Conservation (phyloP, 2,113 vertebrate genomes). For the Sylvilagus bachmani region DNA sequence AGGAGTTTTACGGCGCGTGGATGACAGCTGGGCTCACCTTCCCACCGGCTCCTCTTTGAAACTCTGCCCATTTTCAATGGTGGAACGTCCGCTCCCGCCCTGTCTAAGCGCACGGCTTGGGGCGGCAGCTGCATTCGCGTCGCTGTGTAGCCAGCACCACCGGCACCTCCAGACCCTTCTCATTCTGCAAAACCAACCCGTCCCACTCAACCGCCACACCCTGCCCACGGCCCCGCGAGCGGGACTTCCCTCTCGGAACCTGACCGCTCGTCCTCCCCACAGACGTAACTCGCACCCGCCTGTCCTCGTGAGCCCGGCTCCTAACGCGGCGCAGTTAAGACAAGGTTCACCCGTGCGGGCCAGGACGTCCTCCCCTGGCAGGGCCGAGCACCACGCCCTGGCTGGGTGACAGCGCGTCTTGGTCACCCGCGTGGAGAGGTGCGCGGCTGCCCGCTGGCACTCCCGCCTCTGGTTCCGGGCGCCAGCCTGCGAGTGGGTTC, state of each 20-base stretch:
- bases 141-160: accelerated
- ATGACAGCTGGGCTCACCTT: background rate
- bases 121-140: accelerated
- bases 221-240: accelerated
- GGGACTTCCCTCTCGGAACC: accelerated
- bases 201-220: accelerated
- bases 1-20: background rate
- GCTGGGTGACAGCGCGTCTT: accelerated
- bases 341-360: background rate
- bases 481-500: too few relatives aligned
- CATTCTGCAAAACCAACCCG: background rate
- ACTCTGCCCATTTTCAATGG: background rate
- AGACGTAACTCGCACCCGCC: too few relatives aligned
- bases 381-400: background rate
- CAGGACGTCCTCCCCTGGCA: background rate
- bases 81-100: too few relatives aligned
- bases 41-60: too few relatives aligned
- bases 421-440: too few relatives aligned
- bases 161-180: background rate
- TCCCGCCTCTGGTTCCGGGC: too few relatives aligned
- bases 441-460: too few relatives aligned
- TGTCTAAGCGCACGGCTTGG: background rate
- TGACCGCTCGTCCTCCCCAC: background rate
- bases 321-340: too few relatives aligned
- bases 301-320: background rate